Evolutionary conservation across 2,113 vertebrate species (phyloP).

Genomic region (Psittacara wagleri): DNA sequence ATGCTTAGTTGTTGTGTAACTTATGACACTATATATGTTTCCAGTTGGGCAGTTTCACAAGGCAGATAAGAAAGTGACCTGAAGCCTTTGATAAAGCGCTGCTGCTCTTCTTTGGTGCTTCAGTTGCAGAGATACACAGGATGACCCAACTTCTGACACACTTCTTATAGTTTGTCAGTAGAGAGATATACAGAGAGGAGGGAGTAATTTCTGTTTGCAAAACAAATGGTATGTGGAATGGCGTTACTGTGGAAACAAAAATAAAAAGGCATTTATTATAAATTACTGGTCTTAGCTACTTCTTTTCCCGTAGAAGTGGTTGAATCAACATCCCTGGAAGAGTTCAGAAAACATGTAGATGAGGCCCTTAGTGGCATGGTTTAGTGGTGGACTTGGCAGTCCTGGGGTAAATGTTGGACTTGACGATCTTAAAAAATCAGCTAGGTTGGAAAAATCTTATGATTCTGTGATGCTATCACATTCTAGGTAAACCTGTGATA

Average conservation of each 20-base stretch:
- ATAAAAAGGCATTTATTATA: background rate
- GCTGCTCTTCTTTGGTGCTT: background rate
- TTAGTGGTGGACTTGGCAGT: background rate
- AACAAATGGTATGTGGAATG: background rate
- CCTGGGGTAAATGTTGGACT: background rate
- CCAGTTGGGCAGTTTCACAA: background rate
- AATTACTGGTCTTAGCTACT: background rate
- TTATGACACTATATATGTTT: background rate
- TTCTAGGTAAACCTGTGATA: background rate
- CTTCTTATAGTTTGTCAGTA: background rate
- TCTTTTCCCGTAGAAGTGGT: background rate
- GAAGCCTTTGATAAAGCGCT: background rate
- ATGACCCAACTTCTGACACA: background rate
- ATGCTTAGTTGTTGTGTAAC: rapidly evolving
- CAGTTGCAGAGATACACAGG: background rate
- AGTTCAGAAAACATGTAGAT: background rate
- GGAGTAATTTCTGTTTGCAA: background rate
- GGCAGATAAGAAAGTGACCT: background rate
- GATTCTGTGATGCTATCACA: background rate
- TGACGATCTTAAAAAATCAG: background rate
- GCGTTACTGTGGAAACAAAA: background rate
- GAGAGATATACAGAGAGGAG: background rate
- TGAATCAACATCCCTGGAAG: background rate
- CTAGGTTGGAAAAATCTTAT: background rate
- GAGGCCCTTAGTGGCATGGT: background rate